Evolutionary conservation across 2,113 vertebrate genomes (phyloP), one percentile per base, ranked within the genome.

Genomic region (Theristicus caerulescens): DNA sequence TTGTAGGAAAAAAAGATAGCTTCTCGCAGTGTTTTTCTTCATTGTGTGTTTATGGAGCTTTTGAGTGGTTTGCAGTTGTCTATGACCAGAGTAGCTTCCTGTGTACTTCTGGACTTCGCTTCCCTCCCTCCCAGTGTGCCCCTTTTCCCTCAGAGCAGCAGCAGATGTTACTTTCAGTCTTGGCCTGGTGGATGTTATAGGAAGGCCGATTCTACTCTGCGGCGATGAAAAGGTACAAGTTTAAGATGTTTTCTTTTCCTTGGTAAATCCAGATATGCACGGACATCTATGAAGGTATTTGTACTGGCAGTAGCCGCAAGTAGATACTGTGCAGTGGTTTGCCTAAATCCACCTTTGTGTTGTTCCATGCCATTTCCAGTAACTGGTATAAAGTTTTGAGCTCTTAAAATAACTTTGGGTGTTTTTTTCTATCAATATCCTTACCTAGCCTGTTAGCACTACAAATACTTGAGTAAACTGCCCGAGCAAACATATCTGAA

Each of bases 1-100:
- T 65, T 59, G n/a, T 20, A 42, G 64, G 9, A 40, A 46, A 44
- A 82, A 36, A 36, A 0, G 0, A 29, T 9, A 62, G 25, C 11
- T 86, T 19, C 5, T 74, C 4, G 5, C 0, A 0, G 16, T 65
- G 15, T 27, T 71, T 16, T 82, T 46, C 19, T 26, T 16, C 34
- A 0, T 26, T 57, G 57, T 31, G 16, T 46, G 7, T 57, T 78
- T 47, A 10, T 19, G 29, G 73, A 59, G 14, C 55, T 88, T 86
- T 54, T 46, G 38, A 40, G 40, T 47, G 21, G 44, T 92, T 44
- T 52, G 52, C 34, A 22, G 38, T 42, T 64, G 38, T 67, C 32
- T 74, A 0, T 62, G 42, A 31, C 18, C 2, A 2, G 32, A 58
- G 36, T 13, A 74, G 26, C 55, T 88, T 81, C 59, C 55, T 69